Base-by-base conservation (phyloP, 2,888 invertebrate genomes). In the Protodeltote pygarga region DNA sequence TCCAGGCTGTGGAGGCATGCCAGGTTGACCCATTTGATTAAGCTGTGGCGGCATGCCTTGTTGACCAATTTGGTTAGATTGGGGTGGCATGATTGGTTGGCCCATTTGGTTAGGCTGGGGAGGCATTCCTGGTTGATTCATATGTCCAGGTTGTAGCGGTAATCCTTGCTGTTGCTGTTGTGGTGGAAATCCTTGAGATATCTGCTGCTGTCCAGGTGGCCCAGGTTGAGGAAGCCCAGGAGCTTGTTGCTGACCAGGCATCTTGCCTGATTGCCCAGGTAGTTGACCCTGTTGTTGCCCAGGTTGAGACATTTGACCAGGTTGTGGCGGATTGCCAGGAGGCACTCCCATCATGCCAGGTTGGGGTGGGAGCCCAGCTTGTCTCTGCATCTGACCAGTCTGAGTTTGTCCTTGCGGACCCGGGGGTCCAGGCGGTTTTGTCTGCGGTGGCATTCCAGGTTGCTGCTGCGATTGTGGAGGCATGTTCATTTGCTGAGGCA, bases 401-500 rank as follows among this genome's bases (percentile, higher is more conserved):
- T 71, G 75, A 3, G 48, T 53, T 25, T 57, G 62, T 8, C 54
- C 47, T 3, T 35, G 53, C 42, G 20, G 8, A 51, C 61, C 50
- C 45, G 73, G 65, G 42, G 65, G 71, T 2, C 57, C 62, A 28
- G 44, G 32, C 42, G 5, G 60, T 59, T 41, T 59, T 6, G 53
- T 10, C 24, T 48, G 59, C 2, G 49, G 55, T 8, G 58, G 66
- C 45, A 70, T 50, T 2, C 69, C 63, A 16, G 68, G 55, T 32
- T 47, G 58, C 16, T 46, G 49, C 14, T 58, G 58, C 5, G 53
- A 52, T 38, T 69, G 71, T 1, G 39, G 50, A 3, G 59, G 48
- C 40, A 62, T 44, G 1, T 65, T 62, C 3, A 71, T 55, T 17
- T 77, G 74, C 0, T 66, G 61, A 3, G 70, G 69, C 52, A 72